Evolutionary conservation across 2,888 invertebrate genomes (phyloP).

Genomic region (Dryomyza anilis): DNA sequence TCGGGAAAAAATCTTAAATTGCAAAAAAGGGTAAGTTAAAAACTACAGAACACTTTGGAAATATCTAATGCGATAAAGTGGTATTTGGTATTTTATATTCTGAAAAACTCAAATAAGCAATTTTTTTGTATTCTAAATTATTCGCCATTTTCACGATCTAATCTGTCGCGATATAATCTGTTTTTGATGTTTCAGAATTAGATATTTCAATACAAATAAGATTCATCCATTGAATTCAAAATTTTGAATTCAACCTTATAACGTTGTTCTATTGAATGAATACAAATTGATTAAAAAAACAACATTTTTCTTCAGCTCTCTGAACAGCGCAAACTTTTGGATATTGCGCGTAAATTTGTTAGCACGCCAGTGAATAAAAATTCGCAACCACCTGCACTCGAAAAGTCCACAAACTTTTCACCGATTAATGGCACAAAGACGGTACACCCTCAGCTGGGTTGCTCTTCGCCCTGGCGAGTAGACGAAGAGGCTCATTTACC

Average conservation of each 20-base stretch:
- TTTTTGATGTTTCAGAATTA: too few relatives aligned
- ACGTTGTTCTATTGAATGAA: too few relatives aligned
- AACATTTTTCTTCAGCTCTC: conserved; percentile 25
- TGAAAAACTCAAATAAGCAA: background rate
- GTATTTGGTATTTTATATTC: too few relatives aligned
- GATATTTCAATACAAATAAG: too few relatives aligned
- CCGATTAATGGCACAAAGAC: conserved; percentile 37
- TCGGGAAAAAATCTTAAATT: conserved; percentile 35
- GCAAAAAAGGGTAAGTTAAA: conserved; percentile 23
- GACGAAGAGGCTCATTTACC: conserved; percentile 49
- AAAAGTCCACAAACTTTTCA: conserved; percentile 35
- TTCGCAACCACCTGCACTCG: background rate
- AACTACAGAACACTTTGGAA: background rate
- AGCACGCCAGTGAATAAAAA: conserved; percentile 49
- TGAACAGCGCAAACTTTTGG: conserved; percentile 40
- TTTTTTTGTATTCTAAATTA: background rate
- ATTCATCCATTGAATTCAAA: too few relatives aligned
- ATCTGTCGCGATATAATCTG: too few relatives aligned
- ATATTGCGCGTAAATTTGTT: conserved; percentile 46
- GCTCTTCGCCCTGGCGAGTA: conserved; percentile 55
- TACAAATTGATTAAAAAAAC: too few relatives aligned
- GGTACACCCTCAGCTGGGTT: conserved; percentile 16
- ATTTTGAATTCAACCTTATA: too few relatives aligned
- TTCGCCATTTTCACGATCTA: too few relatives aligned
- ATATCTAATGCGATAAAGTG: too few relatives aligned